phyloP scores from a whole-genome alignment of 2,113 vertebrate genomes.

The Cebidichthys violaceus region DNA sequence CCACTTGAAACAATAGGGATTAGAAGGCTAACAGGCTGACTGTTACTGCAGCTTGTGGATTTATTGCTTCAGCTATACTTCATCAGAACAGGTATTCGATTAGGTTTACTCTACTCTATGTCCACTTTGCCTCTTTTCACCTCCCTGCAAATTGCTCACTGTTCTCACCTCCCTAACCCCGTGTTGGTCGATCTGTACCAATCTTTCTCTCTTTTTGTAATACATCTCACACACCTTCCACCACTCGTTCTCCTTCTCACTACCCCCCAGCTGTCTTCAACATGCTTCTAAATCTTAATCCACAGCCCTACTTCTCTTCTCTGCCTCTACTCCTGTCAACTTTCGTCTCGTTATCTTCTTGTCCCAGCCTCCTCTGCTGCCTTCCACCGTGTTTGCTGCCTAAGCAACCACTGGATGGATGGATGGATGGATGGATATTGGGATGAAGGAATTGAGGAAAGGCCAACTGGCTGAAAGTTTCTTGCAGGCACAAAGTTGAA shows the following conservation, averaged over 20 bases:
- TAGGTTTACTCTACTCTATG: background rate
- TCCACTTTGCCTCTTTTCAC: background rate
- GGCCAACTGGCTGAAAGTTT: background rate
- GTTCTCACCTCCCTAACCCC: background rate
- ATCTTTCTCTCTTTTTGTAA: background rate
- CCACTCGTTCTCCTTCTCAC: background rate
- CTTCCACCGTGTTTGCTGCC: conserved; percentile 22
- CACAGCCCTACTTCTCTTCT: conserved; percentile 2
- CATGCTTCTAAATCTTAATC: conserved; percentile 17
- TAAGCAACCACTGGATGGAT: conserved; percentile 7
- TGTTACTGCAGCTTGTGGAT: background rate
- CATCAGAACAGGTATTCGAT: background rate
- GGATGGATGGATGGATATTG: background rate
- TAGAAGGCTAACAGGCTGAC: background rate
- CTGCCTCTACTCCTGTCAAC: conserved; percentile 5
- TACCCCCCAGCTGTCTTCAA: background rate
- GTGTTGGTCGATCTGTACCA: conserved; percentile 1
- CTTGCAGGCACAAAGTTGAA: background rate
- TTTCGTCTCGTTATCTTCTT: conserved; percentile 21
- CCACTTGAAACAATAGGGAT: background rate
- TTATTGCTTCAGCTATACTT: background rate
- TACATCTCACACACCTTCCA: background rate
- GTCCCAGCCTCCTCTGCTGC: conserved; percentile 1
- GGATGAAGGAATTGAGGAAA: background rate
- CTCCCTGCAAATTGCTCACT: conserved; percentile 1